Evolutionary conservation across 2,797 vertebrate genomes (phyloP).

Genomic region (Varecia variegata): DNA sequence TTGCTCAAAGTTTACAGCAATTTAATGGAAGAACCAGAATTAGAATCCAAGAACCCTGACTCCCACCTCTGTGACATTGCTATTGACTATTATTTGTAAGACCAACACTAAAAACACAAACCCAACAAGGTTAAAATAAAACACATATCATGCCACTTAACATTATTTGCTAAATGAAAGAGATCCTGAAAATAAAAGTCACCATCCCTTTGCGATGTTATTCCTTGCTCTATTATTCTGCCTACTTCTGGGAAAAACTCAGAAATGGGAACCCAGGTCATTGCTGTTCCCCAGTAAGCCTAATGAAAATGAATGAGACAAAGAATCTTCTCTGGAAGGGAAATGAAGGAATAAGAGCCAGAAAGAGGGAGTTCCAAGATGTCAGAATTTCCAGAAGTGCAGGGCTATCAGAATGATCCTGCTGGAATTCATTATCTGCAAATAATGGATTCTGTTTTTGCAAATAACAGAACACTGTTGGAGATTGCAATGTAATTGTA

Average conservation of each 20-base stretch:
- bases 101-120: background rate
- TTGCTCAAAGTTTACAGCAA: background rate
- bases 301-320: slow-evolving; percentile 16
- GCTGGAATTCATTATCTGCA: slow-evolving; percentile 62
- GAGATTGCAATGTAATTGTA: background rate
- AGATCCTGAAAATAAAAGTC: background rate
- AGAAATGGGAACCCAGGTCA: background rate
- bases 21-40: background rate
- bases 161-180: background rate
- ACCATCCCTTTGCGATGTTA: background rate
- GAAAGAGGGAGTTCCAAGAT: background rate
- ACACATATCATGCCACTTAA: background rate
- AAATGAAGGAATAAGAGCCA: slow-evolving; percentile 31
- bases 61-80: background rate
- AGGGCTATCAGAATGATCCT: background rate
- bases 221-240: background rate
- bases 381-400: slow-evolving; percentile 54
- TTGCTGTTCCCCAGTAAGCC: background rate
- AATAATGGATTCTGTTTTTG: slow-evolving; percentile 39
- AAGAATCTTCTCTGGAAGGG: slow-evolving; percentile 16
- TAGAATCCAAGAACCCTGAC: background rate
- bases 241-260: background rate
- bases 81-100: background rate
- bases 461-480: background rate
- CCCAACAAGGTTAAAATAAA: background rate